Conservation (phyloP, 2,888 invertebrate species). For the Flabesymbios commensalis region DNA sequence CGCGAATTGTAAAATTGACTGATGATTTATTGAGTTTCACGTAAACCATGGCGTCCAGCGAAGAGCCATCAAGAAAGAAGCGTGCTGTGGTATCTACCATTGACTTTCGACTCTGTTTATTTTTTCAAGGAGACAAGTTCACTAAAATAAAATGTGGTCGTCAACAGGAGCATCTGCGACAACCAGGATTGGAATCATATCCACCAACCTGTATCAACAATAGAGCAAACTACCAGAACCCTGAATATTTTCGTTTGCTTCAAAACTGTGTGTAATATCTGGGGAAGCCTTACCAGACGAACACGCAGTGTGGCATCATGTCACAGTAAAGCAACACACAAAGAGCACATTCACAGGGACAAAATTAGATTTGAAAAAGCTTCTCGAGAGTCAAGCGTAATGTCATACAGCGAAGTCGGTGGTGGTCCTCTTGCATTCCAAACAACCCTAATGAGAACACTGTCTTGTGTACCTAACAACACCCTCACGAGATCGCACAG, state of each 20-base stretch:
- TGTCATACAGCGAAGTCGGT: conserved; percentile 5
- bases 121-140: conserved; percentile 3
- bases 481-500: neutral
- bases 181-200: conserved; percentile 3
- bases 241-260: conserved; percentile 3
- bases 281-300: neutral
- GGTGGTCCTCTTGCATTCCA: conserved; percentile 1
- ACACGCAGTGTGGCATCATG: conserved; percentile 3
- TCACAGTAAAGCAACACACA: conserved; percentile 1
- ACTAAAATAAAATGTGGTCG: neutral
- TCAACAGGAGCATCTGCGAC: neutral
- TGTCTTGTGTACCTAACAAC: conserved; percentile 3
- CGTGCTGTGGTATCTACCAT: neutral
- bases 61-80: conserved; percentile 1
- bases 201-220: neutral
- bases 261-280: neutral
- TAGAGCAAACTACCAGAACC: neutral
- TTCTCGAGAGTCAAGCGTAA: conserved; percentile 1
- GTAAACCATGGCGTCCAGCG: conserved; percentile 4
- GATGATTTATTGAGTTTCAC: conserved; percentile 11
- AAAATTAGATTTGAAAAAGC: conserved; percentile 3
- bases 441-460: neutral
- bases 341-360: conserved; percentile 5
- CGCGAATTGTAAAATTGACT: neutral
- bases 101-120: conserved; percentile 2